Evolutionary conservation across 2,797 vertebrate genomes (phyloP), one percentile per base, ranked within the genome.

Genomic region (Sebastes elongatus): DNA sequence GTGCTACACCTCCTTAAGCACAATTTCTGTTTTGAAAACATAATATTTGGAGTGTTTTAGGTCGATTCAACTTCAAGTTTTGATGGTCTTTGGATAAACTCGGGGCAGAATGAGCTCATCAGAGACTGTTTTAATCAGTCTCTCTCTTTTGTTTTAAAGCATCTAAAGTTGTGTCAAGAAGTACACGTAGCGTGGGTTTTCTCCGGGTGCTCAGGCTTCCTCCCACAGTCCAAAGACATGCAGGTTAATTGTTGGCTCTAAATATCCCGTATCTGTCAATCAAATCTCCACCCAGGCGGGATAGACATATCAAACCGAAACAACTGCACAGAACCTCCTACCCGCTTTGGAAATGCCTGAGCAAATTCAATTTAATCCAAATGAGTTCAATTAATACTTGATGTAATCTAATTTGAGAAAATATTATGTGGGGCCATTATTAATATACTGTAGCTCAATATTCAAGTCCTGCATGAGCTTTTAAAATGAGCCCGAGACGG

Each of bases 351-450:
- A 84, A 76, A 56, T 18, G 65, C 18, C 32, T 76, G 74, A 79
- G 75, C 71, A 84, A 89, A 79, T 77, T 76, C 71, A 74, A 78
- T 74, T 77, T 42, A 63, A 81, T 52, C 56, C 74, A 86, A 72
- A 89, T 68, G 38, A 83, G 69, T 71, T 81, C 60, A 87, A 83
- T 89, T 83, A 82, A 89, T 76, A 80, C 66, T 74, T 73, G 59
- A 79, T 85, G 49, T 77, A 72, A 86, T 83, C 33, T 83, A 81
- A 85, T 81, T 82, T 71, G 63, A 82, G 59, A 18, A 88, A 82
- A 72, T 55, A 84, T 65, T 49, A 78, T 16, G 33, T 10, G 11
- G 32, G 64, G 33, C 13, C 49, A 55, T 78, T 62, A 70, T 82
- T 59, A 71, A 67, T 73, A 46, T 27, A 53, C 22, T 67, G 27